These are phyloP conservation scores for Hydrolagus colliei DNA, from an alignment of 2,797 vertebrate species.

Conservation along the genomic window DNA sequence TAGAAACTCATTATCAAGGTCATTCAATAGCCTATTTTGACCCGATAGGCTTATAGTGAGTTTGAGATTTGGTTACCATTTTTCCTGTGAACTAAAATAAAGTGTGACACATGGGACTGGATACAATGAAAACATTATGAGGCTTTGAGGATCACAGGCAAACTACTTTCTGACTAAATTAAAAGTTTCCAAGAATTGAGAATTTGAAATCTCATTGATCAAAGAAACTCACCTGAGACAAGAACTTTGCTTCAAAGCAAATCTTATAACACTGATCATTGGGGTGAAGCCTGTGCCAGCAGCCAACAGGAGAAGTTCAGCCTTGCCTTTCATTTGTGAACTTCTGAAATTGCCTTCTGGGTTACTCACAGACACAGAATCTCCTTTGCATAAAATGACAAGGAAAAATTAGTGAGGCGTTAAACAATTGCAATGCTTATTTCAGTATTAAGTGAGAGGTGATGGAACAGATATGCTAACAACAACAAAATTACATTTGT, in stretches of 20 bases:
- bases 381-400: constrained; percentile 56
- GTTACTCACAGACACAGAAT: constrained; percentile 66
- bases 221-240: constrained; percentile 62
- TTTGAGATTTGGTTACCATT: no score
- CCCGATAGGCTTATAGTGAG: no score
- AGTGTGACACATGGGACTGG: no score
- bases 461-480: no score
- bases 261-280: constrained; percentile 74
- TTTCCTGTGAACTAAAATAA: no score
- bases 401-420: not conserved
- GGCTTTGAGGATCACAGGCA: no score
- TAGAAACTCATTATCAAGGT: no score
- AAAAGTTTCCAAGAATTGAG: not conserved
- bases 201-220: not conserved
- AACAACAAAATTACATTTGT: no score
- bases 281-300: constrained; percentile 93
- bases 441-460: not conserved
- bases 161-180: not conserved
- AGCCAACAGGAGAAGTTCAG: constrained; percentile 79
- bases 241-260: constrained; percentile 54
- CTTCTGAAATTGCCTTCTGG: constrained; percentile 76
- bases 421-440: not conserved
- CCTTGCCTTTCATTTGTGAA: constrained; percentile 60
- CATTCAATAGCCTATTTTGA: no score
- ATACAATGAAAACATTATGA: no score